Percentiles rank a stretch among this genome's conserved stretches.
These are phyloP conservation scores for Schizaphis graminum DNA, from an alignment of 2,888 invertebrate species.

Conservation along the genomic window DNA sequence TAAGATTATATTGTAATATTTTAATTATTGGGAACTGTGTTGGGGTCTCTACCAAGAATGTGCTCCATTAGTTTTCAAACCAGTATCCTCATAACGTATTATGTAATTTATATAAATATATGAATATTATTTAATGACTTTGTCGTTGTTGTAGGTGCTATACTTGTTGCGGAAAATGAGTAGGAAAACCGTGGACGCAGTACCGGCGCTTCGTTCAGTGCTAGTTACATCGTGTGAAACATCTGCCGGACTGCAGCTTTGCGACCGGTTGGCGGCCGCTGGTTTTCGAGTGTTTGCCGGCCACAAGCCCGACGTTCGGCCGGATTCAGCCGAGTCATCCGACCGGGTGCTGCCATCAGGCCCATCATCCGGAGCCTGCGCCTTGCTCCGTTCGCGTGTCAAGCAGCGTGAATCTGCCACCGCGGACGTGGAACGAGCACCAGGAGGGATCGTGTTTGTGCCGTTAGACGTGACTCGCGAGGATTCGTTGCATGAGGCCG, in stretches of 20 bases:
- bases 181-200: slow-evolving; percentile 42
- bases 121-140: not conserved
- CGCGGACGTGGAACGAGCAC: slow-evolving; percentile 71
- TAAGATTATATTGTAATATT: not conserved
- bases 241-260: slow-evolving; percentile 82
- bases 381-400: slow-evolving; percentile 70
- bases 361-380: slow-evolving; percentile 69
- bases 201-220: slow-evolving; percentile 74
- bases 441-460: slow-evolving; percentile 75
- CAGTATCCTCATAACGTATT: not conserved
- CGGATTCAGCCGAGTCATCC: slow-evolving; percentile 67
- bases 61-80: not conserved
- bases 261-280: slow-evolving; percentile 78
- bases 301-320: slow-evolving; percentile 69
- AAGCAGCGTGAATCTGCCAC: slow-evolving; percentile 71
- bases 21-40: not conserved
- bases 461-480: slow-evolving; percentile 85
- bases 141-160: slow-evolving; percentile 57
- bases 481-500: slow-evolving; percentile 84
- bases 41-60: not conserved
- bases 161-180: slow-evolving; percentile 67
- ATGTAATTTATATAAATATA: not conserved
- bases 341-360: slow-evolving; percentile 66
- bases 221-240: slow-evolving; percentile 86
- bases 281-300: slow-evolving; percentile 87